phyloP scores from a whole-genome alignment of 37 sponge, comb jelly and placozoan genomes.

The Chondrosia reniformis region DNA sequence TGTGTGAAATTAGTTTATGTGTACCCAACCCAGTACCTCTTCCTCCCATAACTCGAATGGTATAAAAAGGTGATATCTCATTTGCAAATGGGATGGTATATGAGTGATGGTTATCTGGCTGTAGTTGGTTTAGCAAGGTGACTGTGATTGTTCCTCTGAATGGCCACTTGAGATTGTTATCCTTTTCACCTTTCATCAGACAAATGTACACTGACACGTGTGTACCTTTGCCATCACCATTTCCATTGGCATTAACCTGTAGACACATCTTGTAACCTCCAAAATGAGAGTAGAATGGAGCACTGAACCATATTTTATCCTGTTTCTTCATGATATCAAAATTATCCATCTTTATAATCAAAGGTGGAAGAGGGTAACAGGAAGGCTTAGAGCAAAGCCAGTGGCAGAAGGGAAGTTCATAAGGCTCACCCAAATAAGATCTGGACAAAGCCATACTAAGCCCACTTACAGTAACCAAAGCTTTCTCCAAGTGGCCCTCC shows the following conservation, averaged over 20 bases:
- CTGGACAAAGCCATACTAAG: too few relatives aligned
- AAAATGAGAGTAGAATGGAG: conserved; percentile 23
- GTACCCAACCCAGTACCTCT: conserved; percentile 24
- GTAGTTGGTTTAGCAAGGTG: conserved; percentile 13
- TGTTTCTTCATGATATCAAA: neutral
- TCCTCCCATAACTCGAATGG: neutral
- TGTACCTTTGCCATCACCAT: conserved; percentile 28
- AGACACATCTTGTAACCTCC: conserved; percentile 48
- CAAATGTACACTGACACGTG: conserved; percentile 37
- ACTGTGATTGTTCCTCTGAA: conserved; percentile 8
- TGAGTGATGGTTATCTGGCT: neutral
- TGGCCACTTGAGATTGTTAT: conserved; percentile 35
- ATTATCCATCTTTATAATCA: neutral
- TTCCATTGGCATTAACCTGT: conserved; percentile 33
- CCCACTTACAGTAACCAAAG: too few relatives aligned
- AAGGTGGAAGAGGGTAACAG: too few relatives aligned
- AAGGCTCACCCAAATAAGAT: too few relatives aligned
- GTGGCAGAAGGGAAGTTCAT: too few relatives aligned
- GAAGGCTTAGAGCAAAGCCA: too few relatives aligned
- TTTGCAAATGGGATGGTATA: too few relatives aligned
- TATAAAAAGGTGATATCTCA: neutral
- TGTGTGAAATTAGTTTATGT: conserved; percentile 30
- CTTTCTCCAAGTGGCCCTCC: neutral
- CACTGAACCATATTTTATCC: conserved; percentile 13
- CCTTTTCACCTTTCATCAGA: conserved; percentile 29